phyloP scores from a whole-genome alignment of 2,113 vertebrate genomes.

The Platichthys stellatus region DNA sequence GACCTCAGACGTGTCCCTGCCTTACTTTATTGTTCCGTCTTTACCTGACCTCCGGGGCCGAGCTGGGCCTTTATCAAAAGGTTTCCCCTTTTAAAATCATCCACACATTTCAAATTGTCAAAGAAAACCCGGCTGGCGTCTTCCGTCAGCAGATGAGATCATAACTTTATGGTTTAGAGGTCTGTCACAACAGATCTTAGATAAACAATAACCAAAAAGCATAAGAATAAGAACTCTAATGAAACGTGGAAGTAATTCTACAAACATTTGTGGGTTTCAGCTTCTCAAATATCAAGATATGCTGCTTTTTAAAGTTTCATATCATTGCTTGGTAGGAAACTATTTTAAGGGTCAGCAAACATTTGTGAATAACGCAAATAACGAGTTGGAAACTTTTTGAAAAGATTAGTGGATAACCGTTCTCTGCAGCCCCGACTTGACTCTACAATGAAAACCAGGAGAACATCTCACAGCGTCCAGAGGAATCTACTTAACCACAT shows the following conservation, averaged over 20 bases:
- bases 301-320: background rate
- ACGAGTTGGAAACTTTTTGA: background rate
- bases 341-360: background rate
- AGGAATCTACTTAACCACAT: slow-evolving; percentile 35
- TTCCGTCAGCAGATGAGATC: background rate
- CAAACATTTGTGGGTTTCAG: no score
- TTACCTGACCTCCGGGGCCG: slow-evolving; percentile 26
- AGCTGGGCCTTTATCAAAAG: slow-evolving; percentile 9
- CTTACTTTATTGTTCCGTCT: slow-evolving; percentile 43
- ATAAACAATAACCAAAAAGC: no score
- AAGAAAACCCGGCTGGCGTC: background rate
- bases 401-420: background rate
- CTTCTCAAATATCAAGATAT: no score
- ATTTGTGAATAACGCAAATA: background rate
- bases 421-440: background rate
- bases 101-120: background rate
- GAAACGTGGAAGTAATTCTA: no score
- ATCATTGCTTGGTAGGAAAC: background rate
- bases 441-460: no score
- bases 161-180: background rate
- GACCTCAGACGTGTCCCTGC: slow-evolving; percentile 46
- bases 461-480: background rate
- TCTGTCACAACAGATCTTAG: background rate
- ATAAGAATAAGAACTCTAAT: no score
- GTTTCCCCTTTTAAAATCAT: slow-evolving; percentile 4